Percentiles rank a stretch among this genome's conserved stretches.
These are phyloP conservation scores for Aleiodes alternator DNA, from an alignment of 2,888 invertebrate genomes.

Conservation along the genomic window DNA sequence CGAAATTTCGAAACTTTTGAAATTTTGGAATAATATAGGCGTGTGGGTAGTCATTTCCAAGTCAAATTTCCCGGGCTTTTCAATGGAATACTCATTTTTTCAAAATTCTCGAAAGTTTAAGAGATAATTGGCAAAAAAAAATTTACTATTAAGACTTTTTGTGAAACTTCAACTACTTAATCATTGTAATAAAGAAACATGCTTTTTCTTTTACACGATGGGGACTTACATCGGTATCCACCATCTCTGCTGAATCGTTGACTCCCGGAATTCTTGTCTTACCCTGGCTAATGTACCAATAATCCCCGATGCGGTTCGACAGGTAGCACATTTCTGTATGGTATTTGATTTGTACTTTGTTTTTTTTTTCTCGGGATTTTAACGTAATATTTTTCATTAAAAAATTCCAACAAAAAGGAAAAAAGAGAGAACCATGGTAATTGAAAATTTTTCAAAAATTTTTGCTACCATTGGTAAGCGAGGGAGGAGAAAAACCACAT, in stretches of 20 bases:
- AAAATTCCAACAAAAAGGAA: background rate
- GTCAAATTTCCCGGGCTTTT: background rate
- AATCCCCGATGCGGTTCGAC: slow-evolving; percentile 89
- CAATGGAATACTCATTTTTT: background rate
- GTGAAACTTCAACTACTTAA: background rate
- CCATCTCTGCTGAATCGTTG: slow-evolving; percentile 94
- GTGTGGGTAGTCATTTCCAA: background rate
- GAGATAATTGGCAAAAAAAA: no score
- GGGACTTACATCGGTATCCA: slow-evolving; percentile 89
- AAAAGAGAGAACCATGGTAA: background rate
- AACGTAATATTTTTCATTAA: slow-evolving; percentile 12
- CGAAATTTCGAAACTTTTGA: background rate
- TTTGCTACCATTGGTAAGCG: no score
- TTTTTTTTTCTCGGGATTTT: slow-evolving; percentile 35
- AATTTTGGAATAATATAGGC: background rate
- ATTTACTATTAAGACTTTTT: background rate
- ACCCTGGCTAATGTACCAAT: slow-evolving; percentile 95
- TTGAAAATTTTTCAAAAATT: slow-evolving; percentile 10
- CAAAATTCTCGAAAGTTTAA: background rate
- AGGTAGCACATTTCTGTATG: slow-evolving; percentile 88
- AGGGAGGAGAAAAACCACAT: slow-evolving; percentile 41
- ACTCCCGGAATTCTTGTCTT: slow-evolving; percentile 95
- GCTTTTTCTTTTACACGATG: slow-evolving; percentile 29
- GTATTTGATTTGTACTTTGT: slow-evolving; percentile 30
- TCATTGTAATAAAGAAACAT: slow-evolving; percentile 18